Evolutionary conservation across 2,888 invertebrate species (phyloP).

Genomic region (Chaetoderma sp.): DNA sequence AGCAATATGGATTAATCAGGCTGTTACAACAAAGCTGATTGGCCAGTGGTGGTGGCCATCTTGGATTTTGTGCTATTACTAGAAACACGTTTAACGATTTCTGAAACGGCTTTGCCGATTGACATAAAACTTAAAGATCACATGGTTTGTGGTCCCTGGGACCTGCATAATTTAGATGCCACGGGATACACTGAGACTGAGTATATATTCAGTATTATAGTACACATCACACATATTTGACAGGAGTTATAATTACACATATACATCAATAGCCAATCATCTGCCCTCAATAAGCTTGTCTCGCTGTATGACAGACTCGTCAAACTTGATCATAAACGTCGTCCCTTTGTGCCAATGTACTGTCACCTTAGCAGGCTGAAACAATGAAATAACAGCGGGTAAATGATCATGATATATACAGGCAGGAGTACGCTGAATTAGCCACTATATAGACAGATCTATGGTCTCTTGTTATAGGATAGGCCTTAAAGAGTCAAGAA

Average conservation of each 20-base stretch:
- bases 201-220: too few species aligned
- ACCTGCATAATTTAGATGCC: too few species aligned
- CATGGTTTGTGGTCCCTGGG: too few species aligned
- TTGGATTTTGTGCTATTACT: too few species aligned
- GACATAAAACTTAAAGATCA: too few species aligned
- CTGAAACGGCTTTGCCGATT: too few species aligned
- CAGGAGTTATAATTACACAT: not conserved
- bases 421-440: too few species aligned
- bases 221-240: not conserved
- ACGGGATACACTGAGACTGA: too few species aligned
- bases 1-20: too few species aligned
- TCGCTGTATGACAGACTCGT: slow-evolving; percentile 88
- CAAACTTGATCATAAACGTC: slow-evolving; percentile 98
- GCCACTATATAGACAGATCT: not conserved
- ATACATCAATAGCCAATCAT: slow-evolving; percentile 41
- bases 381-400: slow-evolving; percentile 48
- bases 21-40: too few species aligned
- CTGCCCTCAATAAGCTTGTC: slow-evolving; percentile 93
- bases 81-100: too few species aligned
- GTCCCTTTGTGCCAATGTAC: slow-evolving; percentile 99
- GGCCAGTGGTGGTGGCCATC: too few species aligned
- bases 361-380: slow-evolving; percentile 96
- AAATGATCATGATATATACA: slow-evolving; percentile 4
- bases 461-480: not conserved
- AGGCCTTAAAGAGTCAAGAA: not conserved